phyloP scores from a whole-genome alignment of 2,888 invertebrate species.

The Masnerella sp. region DNA sequence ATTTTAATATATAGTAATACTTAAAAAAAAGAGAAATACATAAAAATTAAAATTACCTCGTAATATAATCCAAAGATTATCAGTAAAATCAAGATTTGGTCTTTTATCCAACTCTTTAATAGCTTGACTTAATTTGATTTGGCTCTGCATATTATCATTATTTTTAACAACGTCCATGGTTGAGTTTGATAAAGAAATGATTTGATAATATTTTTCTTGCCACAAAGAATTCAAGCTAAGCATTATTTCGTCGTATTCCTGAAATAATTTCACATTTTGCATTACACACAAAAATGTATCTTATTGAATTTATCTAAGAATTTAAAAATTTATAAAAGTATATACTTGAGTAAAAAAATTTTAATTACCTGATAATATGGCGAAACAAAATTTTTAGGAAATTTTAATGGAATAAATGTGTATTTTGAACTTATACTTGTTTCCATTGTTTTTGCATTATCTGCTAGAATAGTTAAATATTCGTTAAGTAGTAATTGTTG shows the following conservation, averaged over 20 bases:
- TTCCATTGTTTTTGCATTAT: slow-evolving; percentile 8
- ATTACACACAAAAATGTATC: background rate
- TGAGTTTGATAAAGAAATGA: slow-evolving; percentile 28
- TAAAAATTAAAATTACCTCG: slow-evolving; percentile 31
- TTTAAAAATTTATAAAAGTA: slow-evolving; percentile 4
- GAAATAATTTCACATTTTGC: slow-evolving; percentile 5
- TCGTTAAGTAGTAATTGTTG: slow-evolving; percentile 49
- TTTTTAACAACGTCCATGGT: slow-evolving; percentile 9
- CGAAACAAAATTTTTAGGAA: slow-evolving; percentile 37
- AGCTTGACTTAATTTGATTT: slow-evolving; percentile 30
- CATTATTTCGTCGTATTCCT: slow-evolving; percentile 38
- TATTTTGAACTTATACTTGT: slow-evolving; percentile 38
- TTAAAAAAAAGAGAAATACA: too few relatives aligned
- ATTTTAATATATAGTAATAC: too few relatives aligned
- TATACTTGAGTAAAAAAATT: background rate
- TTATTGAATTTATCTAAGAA: background rate
- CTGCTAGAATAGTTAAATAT: slow-evolving; percentile 54
- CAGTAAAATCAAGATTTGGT: slow-evolving; percentile 56
- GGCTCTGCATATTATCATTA: slow-evolving; percentile 10
- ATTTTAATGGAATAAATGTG: slow-evolving; percentile 33
- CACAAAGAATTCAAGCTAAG: slow-evolving; percentile 18
- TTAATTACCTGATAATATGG: slow-evolving; percentile 28
- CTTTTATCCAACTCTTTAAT: slow-evolving; percentile 34
- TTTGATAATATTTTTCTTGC: slow-evolving; percentile 34
- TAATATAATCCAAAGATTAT: slow-evolving; percentile 54